These are phyloP conservation scores for Hyla sarda DNA, from an alignment of 2,113 vertebrate species.

Conservation along the genomic window DNA sequence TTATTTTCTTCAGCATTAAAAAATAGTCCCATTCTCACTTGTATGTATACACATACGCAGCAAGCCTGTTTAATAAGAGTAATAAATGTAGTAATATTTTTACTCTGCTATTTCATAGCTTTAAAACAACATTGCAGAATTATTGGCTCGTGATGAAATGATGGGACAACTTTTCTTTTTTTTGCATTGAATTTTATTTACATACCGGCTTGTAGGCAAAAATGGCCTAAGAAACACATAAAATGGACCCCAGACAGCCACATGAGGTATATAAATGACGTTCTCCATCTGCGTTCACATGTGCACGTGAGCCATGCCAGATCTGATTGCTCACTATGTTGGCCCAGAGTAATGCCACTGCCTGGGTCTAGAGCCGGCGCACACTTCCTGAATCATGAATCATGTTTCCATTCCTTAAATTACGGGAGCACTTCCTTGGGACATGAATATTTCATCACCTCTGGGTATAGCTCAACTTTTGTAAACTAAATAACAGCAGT, in stretches of 20 bases:
- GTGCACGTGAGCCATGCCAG: neutral
- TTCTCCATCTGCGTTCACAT: neutral
- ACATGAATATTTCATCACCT: neutral
- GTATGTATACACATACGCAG: neutral
- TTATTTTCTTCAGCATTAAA: neutral
- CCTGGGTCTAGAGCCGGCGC: neutral
- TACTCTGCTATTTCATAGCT: neutral
- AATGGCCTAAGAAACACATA: neutral
- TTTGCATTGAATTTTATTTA: neutral
- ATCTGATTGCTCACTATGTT: conserved; percentile 6
- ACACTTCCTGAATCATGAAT: neutral
- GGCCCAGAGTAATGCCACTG: neutral
- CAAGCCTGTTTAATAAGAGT: neutral
- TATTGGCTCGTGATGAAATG: neutral
- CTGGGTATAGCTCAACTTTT: neutral
- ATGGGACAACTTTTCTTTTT: neutral
- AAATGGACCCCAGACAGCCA: neutral
- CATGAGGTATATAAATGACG: neutral
- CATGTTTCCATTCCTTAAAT: neutral
- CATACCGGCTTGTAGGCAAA: neutral
- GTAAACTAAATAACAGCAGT: neutral
- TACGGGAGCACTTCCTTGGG: neutral
- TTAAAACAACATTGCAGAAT: no score
- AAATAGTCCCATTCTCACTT: neutral
- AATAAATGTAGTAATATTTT: neutral